Base-by-base conservation (phyloP, 2,888 invertebrate species). In the Yponomeuta evonymella region DNA sequence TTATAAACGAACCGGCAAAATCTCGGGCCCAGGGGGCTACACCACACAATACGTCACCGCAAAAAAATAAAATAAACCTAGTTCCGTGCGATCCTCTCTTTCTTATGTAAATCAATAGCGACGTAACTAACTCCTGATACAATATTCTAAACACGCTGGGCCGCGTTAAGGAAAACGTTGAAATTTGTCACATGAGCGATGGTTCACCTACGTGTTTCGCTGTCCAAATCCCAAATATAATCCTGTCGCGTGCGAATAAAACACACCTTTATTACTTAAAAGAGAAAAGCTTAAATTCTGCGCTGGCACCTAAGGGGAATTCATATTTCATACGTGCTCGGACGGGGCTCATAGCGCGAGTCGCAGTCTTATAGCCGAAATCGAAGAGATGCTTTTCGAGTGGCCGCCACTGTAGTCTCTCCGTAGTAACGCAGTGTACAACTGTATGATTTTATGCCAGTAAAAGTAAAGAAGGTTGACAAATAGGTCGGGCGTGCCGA, bases 151-250 rank as follows among this genome's bases (percentile, higher is more conserved):
- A 89, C 92, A 91, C 91, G 92, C 81, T 81, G 82, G 80, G 79
- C 83, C 86, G 86, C 89, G 91, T 90, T 90, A 90, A 90, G 89
- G 91, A 90, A 91, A 91, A 91, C 89, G 91, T 87, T 90, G 89
- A 91, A 92, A 92, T 92, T 92, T 92, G 91, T 92, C 91, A 92
- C 91, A 91, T 92, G 91, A 92, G 91, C 90, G 91, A 92, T 92
- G 91, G 92, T 88, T 87, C 88, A 90, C 87, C 90, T 90, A 91
- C 92, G 92, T 92, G 92, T 90, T 88, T 69, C 69, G 71, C 58
- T 70, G 68, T 71, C 71, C 72, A 70, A 70, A 90, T 92, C 89
- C 89, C 89, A 85, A 90, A 89, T 88, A 90, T 90, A 91, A 91
- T 90, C 89, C 84, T 79, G 83, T 81, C 78, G 78, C 76, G 84